Evolutionary conservation across 2,888 invertebrate species (phyloP), one percentile per base, ranked within the genome.

Genomic region (Panopea generosa): DNA sequence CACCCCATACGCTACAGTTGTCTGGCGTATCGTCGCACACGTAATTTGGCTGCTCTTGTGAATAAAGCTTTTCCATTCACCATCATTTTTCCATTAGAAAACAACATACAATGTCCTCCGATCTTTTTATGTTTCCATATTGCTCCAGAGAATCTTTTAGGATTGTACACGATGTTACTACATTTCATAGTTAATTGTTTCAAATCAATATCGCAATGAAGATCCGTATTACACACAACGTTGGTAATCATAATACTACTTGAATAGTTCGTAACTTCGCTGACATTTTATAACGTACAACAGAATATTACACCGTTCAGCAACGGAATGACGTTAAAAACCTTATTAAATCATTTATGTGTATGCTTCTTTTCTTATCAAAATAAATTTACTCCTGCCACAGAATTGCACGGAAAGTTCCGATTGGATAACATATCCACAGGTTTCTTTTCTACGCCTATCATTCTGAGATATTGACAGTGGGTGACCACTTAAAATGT

Each of bases 41-140:
- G 45, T 18, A 6, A 4, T 27, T 49, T 61, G 2, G 47, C 61
- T 18, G 27, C 49, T 7, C 9, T 4, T 27, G 49, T 18, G 7
- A 18, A 4, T 7, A 14, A 18, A 11, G 27, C 20, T 29, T 61
- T 47, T 3, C 61, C 49, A 27, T 61, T 61, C 2, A 61, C 49
- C 29, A 49, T 49, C 18, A 61, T 27, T 14, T 61, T 49, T 49
- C 49, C 61, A 16, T 40, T 49, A 9, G 49, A 61, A 61, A 29
- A 61, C 18, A 61, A 24, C 61, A 49, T 49, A 49, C 61, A 61
- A 61, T 49, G 49, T 61, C 61, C 61, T 27, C 61, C 61, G 4
- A 61, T 61, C 18, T 49, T 60, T 2, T 14, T 20, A 60, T 60
- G 60, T 26, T 60, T 60, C 60, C 24, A 60, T 26, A 43, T 43